Percentiles rank a stretch among this genome's conserved stretches.
Evolutionary conservation across 2,113 vertebrate species (phyloP).

Genomic region (Telmatochromis sp.): DNA sequence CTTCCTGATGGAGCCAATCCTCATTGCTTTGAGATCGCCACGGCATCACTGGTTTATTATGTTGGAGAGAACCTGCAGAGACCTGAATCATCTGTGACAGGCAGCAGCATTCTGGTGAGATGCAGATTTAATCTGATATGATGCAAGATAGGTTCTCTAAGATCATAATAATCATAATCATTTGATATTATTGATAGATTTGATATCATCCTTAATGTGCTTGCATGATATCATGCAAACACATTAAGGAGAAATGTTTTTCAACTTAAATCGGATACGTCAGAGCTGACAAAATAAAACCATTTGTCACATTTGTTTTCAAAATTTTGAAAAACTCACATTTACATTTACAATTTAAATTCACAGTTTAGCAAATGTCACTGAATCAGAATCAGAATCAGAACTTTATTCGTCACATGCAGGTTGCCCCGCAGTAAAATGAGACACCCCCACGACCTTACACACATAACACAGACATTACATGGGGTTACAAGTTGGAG

Average conservation of each 20-base stretch:
- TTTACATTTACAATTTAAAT: not conserved
- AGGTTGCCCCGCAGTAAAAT: too few species aligned
- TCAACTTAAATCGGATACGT: not conserved
- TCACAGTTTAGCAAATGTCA: not conserved
- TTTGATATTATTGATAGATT: not conserved
- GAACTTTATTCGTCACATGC: too few species aligned
- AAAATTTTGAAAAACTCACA: not conserved
- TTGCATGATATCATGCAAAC: not conserved
- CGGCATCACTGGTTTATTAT: slow-evolving; percentile 84
- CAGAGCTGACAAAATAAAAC: not conserved
- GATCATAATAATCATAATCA: not conserved
- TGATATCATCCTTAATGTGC: not conserved
- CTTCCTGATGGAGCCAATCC: slow-evolving; percentile 80
- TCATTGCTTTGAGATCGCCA: slow-evolving; percentile 95
- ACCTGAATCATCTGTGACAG: not conserved
- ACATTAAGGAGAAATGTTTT: not conserved
- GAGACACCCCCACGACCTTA: too few species aligned
- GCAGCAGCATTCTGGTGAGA: slow-evolving; percentile 45
- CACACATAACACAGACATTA: too few species aligned
- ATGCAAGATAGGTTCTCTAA: not conserved
- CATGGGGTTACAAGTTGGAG: too few species aligned
- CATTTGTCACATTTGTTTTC: not conserved
- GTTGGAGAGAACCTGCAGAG: slow-evolving; percentile 82
- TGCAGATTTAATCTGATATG: not conserved
- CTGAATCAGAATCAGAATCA: not conserved